These are phyloP conservation scores for Rafetus swinhoei DNA, from an alignment of 2,113 vertebrate genomes.

Conservation along the genomic window DNA sequence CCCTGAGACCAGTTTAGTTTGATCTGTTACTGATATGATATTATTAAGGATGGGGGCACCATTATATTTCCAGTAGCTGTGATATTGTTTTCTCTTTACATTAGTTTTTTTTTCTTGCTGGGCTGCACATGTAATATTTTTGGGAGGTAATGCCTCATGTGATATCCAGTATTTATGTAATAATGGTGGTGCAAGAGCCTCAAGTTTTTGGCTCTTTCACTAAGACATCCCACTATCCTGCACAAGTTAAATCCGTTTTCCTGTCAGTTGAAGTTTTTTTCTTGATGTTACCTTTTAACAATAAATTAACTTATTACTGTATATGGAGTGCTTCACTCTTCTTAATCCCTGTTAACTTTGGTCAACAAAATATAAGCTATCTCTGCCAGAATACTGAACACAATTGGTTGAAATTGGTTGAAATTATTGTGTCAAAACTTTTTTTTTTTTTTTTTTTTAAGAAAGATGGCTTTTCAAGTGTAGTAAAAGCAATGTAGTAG, in stretches of 20 bases:
- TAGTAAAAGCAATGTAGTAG: not conserved
- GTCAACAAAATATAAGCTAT: not conserved
- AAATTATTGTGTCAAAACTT: not conserved
- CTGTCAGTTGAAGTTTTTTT: not conserved
- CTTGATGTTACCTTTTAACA: not conserved
- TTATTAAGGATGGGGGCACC: too few species aligned
- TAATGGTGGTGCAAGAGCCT: not conserved
- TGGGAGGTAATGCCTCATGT: not conserved
- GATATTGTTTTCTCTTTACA: not conserved
- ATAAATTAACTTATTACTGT: not conserved
- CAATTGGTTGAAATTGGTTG: not conserved
- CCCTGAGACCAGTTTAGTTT: accelerated
- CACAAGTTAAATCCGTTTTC: not conserved
- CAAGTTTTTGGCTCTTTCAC: not conserved
- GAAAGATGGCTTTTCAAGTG: not conserved
- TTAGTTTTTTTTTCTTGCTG: not conserved
- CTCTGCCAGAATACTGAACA: not conserved
- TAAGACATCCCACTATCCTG: not conserved
- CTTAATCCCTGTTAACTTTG: not conserved
- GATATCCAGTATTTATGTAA: not conserved
- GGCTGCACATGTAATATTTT: not conserved
- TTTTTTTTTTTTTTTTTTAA: not conserved
- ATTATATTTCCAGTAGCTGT: too few species aligned
- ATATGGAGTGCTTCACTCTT: not conserved
- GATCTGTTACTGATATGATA: too few species aligned